Evolutionary conservation across 1,140 invertebrate genomes (phyloP).

Genomic region (Caenorhabditis latens): DNA sequence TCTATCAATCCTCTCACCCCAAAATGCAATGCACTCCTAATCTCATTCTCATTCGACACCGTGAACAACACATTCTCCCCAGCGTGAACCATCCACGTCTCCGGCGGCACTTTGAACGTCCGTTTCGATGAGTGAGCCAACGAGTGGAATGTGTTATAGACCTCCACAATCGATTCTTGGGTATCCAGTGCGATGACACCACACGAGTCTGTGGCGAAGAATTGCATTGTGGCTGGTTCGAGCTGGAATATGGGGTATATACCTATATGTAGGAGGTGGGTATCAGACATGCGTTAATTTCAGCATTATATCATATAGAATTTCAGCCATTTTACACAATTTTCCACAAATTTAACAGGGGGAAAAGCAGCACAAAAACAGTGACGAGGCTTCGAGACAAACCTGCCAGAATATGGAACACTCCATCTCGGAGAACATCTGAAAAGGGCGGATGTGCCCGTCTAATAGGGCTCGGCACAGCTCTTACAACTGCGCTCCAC

Average conservation of each 20-base stretch:
- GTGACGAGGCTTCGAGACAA: neutral
- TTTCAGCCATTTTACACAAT: neutral
- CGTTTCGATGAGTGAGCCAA: neutral
- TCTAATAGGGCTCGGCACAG: too few relatives aligned
- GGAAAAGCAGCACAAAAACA: too few relatives aligned
- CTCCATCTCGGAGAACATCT: slow-evolving; percentile 16
- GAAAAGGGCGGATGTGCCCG: neutral
- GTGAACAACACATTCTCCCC: slow-evolving; percentile 47
- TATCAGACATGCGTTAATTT: neutral
- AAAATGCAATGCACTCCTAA: slow-evolving; percentile 57
- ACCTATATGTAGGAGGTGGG: too few relatives aligned
- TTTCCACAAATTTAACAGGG: too few relatives aligned
- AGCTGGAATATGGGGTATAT: neutral
- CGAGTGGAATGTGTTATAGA: slow-evolving; percentile 39
- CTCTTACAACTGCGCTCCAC: too few relatives aligned
- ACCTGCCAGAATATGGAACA: slow-evolving; percentile 20
- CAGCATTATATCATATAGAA: too few relatives aligned
- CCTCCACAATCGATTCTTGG: neutral
- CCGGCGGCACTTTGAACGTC: slow-evolving; percentile 56
- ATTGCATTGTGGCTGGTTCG: slow-evolving; percentile 33
- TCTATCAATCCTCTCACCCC: neutral
- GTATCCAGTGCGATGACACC: slow-evolving; percentile 12
- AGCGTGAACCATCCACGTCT: slow-evolving; percentile 50
- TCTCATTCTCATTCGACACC: slow-evolving; percentile 53
- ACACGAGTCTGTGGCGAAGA: slow-evolving; percentile 10